Conservation (phyloP, 2,113 vertebrate species). For the Pseudorasbora parva region DNA sequence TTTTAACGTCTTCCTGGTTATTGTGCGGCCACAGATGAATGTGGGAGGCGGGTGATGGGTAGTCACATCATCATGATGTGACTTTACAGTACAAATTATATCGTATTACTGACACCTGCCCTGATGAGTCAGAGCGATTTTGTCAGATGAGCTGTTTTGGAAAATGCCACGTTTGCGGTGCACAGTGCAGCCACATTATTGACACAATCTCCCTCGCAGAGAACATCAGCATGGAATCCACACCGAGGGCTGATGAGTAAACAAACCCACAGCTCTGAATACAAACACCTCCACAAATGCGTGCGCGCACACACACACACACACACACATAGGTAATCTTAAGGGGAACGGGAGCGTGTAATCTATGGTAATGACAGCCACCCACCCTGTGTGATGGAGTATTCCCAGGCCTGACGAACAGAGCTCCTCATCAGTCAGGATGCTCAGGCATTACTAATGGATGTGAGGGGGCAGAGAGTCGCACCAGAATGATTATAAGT, state of each 20-base stretch:
- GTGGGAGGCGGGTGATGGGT: background rate
- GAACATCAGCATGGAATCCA: slow-evolving; percentile 26
- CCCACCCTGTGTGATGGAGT: slow-evolving; percentile 44
- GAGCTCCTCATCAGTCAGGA: slow-evolving; percentile 54
- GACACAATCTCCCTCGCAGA: slow-evolving; percentile 23
- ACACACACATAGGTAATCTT: slow-evolving; percentile 31
- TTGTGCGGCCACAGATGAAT: background rate
- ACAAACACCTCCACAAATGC: slow-evolving; percentile 40
- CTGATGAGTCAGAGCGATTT: slow-evolving; percentile 18
- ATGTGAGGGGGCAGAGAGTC: slow-evolving; percentile 46
- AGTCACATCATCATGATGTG: slow-evolving; percentile 25
- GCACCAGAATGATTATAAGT: slow-evolving; percentile 49
- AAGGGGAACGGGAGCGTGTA: slow-evolving; percentile 41
- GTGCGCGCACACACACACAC: no score
- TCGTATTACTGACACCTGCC: slow-evolving; percentile 28
- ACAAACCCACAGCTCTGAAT: slow-evolving; percentile 41
- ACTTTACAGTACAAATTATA: slow-evolving; percentile 21
- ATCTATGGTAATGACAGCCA: slow-evolving; percentile 57
- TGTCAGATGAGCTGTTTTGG: background rate
- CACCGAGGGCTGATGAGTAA: slow-evolving; percentile 29
- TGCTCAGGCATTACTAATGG: slow-evolving; percentile 54
- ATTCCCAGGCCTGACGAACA: slow-evolving; percentile 53
- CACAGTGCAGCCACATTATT: slow-evolving; percentile 29
- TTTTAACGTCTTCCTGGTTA: background rate
- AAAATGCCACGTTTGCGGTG: slow-evolving; percentile 19